Conservation (phyloP, 2,113 vertebrate species). For the Leucopternis melanops region DNA sequence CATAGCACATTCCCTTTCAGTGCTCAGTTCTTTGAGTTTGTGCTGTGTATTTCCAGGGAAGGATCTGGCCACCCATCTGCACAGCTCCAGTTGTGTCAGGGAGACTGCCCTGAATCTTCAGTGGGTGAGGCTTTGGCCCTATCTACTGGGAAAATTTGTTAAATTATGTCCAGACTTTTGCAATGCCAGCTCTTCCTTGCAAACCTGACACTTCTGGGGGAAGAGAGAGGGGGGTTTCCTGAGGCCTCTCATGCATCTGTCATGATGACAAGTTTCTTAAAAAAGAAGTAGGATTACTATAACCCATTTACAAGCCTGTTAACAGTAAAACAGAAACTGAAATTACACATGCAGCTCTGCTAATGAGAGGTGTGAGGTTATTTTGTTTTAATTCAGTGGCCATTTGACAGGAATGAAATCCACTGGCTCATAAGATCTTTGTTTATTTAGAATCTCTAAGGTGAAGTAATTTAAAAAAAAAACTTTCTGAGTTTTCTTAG, state of each 20-base stretch:
- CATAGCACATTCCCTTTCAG: not conserved
- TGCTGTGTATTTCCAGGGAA: not conserved
- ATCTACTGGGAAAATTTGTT: not conserved
- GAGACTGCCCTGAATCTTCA: not conserved
- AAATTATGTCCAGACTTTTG: not conserved
- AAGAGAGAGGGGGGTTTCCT: not conserved
- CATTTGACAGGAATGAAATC: not conserved
- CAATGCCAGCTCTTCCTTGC: not conserved
- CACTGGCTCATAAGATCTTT: not conserved
- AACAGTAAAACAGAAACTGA: slow-evolving; percentile 38
- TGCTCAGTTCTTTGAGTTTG: not conserved
- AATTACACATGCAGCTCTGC: not conserved
- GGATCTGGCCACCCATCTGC: not conserved
- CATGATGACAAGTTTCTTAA: not conserved
- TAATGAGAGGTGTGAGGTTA: not conserved
- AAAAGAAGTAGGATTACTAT: not conserved
- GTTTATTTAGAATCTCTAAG: not conserved
- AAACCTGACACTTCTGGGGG: not conserved
- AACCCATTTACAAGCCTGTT: not conserved
- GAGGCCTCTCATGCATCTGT: not conserved
- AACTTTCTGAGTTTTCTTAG: not conserved
- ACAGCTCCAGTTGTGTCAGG: not conserved
- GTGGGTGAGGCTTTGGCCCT: not conserved
- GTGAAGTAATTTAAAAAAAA: not conserved
- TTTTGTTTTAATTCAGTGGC: not conserved